Percentiles rank a stretch among this genome's conserved stretches.
Evolutionary conservation across 2,888 invertebrate genomes (phyloP).

Genomic region (Norana najaformis): DNA sequence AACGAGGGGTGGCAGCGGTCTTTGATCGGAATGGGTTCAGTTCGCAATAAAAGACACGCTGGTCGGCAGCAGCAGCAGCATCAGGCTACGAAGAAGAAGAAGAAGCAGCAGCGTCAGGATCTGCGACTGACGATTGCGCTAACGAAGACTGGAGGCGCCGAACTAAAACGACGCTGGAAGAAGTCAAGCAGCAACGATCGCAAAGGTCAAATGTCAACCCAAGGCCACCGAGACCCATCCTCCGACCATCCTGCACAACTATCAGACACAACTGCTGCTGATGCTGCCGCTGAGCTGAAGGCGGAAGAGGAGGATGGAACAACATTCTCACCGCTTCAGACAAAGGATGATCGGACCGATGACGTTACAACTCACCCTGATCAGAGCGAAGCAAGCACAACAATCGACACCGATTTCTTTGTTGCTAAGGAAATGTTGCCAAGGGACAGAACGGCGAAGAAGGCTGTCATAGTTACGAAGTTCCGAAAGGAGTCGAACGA

Average conservation of each 20-base stretch:
- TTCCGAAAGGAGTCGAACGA: background rate
- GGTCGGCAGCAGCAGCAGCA: background rate
- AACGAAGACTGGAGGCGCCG: constrained; percentile 6
- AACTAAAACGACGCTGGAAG: background rate
- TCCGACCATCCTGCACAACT: background rate
- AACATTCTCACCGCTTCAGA: background rate
- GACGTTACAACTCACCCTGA: background rate
- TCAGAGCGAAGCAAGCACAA: background rate
- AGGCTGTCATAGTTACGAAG: background rate
- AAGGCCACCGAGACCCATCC: background rate
- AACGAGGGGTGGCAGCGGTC: background rate
- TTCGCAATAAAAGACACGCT: constrained; percentile 20
- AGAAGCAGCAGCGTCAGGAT: background rate
- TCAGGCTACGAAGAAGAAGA: background rate
- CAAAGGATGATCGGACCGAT: background rate
- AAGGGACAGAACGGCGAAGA: background rate
- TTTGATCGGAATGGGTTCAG: background rate
- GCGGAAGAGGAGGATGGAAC: background rate
- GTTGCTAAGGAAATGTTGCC: background rate
- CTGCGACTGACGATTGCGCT: background rate
- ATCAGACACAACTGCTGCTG: background rate
- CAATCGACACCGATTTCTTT: background rate
- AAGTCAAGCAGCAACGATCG: background rate
- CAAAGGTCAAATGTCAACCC: background rate
- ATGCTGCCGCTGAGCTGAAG: background rate